Conservation (phyloP, 1,140 invertebrate species). For the Chironomus tepperi region DNA sequence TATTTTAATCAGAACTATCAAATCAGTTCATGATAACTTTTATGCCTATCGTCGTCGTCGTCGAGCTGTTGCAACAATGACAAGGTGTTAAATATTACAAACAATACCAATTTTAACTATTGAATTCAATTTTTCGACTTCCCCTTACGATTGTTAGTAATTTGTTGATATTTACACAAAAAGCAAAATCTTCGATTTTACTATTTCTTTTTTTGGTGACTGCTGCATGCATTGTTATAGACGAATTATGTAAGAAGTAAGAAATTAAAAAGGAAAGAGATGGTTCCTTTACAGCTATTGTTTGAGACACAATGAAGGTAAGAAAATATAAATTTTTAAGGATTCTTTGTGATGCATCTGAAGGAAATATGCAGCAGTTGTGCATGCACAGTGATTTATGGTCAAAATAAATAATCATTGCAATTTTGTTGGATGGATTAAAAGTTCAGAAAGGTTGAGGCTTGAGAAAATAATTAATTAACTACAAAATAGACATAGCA, state of each 20-base stretch:
- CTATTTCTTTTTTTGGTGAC: background rate
- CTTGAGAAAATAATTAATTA: background rate
- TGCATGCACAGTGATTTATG: background rate
- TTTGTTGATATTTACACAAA: slow-evolving; percentile 14
- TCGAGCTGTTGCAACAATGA: background rate
- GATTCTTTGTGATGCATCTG: no score
- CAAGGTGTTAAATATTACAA: background rate
- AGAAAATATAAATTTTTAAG: no score
- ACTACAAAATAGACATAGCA: no score
- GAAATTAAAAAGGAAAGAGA: background rate
- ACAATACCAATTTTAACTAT: no score
- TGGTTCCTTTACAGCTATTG: background rate
- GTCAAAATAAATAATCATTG: background rate
- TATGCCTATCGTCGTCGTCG: no score
- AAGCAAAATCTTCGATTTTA: background rate
- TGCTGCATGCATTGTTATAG: background rate
- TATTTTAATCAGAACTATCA: no score
- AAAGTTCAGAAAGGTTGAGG: background rate
- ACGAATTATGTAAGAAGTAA: background rate
- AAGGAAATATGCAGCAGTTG: no score
- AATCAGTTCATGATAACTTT: no score
- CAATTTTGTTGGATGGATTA: no score
- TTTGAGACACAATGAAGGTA: no score
- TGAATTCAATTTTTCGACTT: background rate
- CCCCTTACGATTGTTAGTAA: background rate